Evolutionary conservation across 2,888 invertebrate genomes (phyloP), one percentile per base, ranked within the genome.

Genomic region (Drosophila putrida): DNA sequence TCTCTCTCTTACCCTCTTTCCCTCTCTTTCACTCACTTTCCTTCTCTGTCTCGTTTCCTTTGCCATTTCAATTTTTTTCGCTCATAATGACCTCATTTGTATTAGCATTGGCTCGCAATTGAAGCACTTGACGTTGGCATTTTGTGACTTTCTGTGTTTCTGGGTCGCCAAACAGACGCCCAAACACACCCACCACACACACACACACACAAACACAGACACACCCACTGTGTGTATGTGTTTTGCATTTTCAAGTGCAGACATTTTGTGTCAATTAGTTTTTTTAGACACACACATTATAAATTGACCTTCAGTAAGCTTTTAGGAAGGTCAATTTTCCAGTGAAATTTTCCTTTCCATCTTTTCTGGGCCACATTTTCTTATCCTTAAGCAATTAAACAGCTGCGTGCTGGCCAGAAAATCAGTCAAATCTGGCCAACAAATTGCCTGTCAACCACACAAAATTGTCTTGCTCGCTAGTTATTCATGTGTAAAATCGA

Each of bases 31-130:
- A 33, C 8, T 31, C 5, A 33, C 8, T 33, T 33, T 33, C 1
- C 33, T 9, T 33, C 10, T 9, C 3, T n/a, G n/a, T n/a, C n/a
- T n/a, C n/a, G n/a, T 35, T 20, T 20, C 20, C 28, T 41, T 28
- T 41, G n/a, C 27, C 27, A 13, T 44, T 33, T 33, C 20, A 38
- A 13, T 50, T 51, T 47, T 65, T 59, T 62, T 58, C 62, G 57
- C 65, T 64, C 68, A 75, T 82, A 80, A 82, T 88, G 88, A 81
- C 89, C 90, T 89, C 88, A 90, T 88, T 88, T 85, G 84, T 78
- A 73, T 82, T 78, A 81, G 76, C 88, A 86, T 89, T 79, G 86
- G 83, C 66, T 78, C 59, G 55, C 85, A 77, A 89, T 88, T 75
- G 90, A 79, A 79, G 55, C 71, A 77, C 75, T 77, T 66, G 67